phyloP scores from a whole-genome alignment of 2,888 invertebrate species.

The Ormyrus nitidulus region DNA sequence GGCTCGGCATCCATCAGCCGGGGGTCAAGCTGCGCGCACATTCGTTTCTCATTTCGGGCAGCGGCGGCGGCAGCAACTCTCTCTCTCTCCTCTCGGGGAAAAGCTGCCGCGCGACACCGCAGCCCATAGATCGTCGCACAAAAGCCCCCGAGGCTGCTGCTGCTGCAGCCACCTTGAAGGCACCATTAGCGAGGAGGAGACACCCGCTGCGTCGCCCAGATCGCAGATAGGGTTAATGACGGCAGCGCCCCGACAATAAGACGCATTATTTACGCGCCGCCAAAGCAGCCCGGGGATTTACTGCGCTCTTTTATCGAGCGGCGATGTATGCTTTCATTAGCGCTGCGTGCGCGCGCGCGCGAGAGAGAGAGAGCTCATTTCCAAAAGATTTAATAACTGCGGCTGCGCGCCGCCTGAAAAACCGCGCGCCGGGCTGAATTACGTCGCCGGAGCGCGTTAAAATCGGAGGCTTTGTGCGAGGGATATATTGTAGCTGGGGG shows the following conservation, averaged over 20 bases:
- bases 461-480: too few species aligned
- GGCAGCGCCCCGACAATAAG: conserved; percentile 70
- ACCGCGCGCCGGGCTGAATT: too few species aligned
- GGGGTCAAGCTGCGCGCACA: conserved; percentile 4
- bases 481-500: too few species aligned
- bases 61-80: too few species aligned
- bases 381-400: too few species aligned
- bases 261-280: conserved; percentile 70
- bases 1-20: neutral
- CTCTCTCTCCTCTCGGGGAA: neutral
- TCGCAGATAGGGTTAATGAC: conserved; percentile 74
- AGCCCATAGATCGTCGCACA: neutral
- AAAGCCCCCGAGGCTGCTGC: neutral
- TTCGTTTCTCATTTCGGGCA: neutral
- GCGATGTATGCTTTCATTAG: too few species aligned
- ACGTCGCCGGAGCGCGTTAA: too few species aligned
- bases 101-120: neutral
- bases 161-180: conserved; percentile 63
- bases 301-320: too few species aligned
- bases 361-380: too few species aligned
- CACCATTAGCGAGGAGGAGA: conserved; percentile 70
- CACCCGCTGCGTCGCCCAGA: conserved; percentile 72
- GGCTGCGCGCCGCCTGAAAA: too few species aligned
- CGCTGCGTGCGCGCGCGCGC: too few species aligned
- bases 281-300: too few species aligned